A percentile compares a stretch with the other conserved stretches of the same genome.
Evolutionary conservation across 2,888 invertebrate species (phyloP).

Genomic region (Cephus runcator): DNA sequence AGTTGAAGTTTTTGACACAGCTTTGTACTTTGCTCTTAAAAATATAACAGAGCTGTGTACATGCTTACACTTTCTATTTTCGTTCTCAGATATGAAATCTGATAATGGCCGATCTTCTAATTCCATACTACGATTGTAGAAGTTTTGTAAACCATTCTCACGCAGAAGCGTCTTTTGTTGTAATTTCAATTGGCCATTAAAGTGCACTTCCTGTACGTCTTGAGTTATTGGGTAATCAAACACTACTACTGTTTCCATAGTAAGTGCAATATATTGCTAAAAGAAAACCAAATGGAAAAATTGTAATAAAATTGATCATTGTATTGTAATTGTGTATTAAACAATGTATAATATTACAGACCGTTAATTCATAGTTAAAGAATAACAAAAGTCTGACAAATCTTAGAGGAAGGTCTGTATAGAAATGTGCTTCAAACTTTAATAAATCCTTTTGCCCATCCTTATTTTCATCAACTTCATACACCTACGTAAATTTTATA

Average conservation of each 20-base stretch:
- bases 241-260: slow-evolving; percentile 49
- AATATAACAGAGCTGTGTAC: slow-evolving; percentile 1
- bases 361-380: slow-evolving; percentile 57
- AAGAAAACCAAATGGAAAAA: slow-evolving; percentile 7
- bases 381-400: slow-evolving; percentile 51
- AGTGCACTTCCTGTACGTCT: slow-evolving; percentile 48
- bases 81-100: slow-evolving; percentile 45
- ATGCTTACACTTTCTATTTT: slow-evolving; percentile 46
- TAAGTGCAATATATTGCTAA: no score
- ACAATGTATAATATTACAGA: slow-evolving; percentile 25
- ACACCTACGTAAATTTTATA: slow-evolving; percentile 39
- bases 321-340: background rate
- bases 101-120: slow-evolving; percentile 39
- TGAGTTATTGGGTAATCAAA: slow-evolving; percentile 46
- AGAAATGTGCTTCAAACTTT: slow-evolving; percentile 55
- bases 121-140: slow-evolving; percentile 46
- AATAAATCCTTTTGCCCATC: slow-evolving; percentile 55
- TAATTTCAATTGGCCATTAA: slow-evolving; percentile 53
- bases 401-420: slow-evolving; percentile 47
- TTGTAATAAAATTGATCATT: background rate
- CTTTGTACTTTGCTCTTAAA: background rate
- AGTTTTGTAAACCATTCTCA: slow-evolving; percentile 44
- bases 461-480: slow-evolving; percentile 52
- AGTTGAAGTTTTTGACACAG: background rate
- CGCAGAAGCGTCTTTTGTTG: slow-evolving; percentile 50